Evolutionary conservation across 1,140 invertebrate species (phyloP).

Genomic region (Hyles euphorbiae): DNA sequence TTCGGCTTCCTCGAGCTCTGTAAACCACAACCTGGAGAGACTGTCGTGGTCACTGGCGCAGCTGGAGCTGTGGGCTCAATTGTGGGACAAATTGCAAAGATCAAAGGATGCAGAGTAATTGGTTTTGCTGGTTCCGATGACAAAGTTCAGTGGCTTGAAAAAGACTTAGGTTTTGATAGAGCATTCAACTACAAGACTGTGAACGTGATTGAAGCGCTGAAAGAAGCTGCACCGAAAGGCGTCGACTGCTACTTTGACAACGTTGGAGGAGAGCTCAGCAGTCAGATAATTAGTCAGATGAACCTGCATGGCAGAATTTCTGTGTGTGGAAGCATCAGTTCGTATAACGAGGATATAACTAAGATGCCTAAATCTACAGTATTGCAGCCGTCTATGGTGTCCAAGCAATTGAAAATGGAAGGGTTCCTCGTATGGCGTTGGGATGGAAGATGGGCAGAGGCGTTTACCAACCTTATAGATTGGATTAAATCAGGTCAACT

Average conservation of each 20-base stretch:
- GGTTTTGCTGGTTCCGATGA: conserved; percentile 81
- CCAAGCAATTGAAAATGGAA: conserved; percentile 68
- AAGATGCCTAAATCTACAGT: conserved; percentile 50
- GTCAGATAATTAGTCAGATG: conserved; percentile 78
- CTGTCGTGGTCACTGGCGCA: conserved; percentile 78
- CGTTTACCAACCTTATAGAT: conserved; percentile 54
- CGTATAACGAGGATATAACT: conserved; percentile 56
- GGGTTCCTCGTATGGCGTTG: conserved; percentile 36
- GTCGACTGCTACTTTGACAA: conserved; percentile 78
- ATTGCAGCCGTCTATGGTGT: conserved; percentile 72
- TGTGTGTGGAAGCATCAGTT: conserved; percentile 77
- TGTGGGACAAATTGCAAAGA: conserved; percentile 84
- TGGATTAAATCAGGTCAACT: conserved; percentile 76
- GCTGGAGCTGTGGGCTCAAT: conserved; percentile 80
- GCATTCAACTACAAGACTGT: conserved; percentile 82
- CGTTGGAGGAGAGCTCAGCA: conserved; percentile 79
- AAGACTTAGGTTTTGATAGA: conserved; percentile 80
- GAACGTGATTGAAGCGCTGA: conserved; percentile 72
- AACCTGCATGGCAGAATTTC: conserved; percentile 76
- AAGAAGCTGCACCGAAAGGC: conserved; percentile 76
- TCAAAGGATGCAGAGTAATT: conserved; percentile 80
- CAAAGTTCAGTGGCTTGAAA: conserved; percentile 80
- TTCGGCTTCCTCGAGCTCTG: conserved; percentile 84
- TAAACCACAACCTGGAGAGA: conserved; percentile 79
- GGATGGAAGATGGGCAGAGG: conserved; percentile 57